Percentiles rank a stretch among this genome's conserved stretches.
Evolutionary conservation across 1,140 invertebrate genomes (phyloP).

Genomic region (Platorchestia sp.): DNA sequence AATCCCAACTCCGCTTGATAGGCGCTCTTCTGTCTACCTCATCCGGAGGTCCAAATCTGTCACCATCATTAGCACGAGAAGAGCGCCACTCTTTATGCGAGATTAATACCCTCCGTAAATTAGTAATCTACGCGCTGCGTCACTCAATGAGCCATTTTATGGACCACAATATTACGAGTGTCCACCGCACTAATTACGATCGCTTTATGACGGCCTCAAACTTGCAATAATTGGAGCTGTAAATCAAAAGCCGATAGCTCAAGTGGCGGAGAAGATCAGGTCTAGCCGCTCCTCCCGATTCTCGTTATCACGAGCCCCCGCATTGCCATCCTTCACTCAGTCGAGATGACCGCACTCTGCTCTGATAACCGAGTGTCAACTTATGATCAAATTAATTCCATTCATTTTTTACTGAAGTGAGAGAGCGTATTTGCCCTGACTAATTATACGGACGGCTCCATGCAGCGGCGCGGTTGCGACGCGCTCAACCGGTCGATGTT

Average conservation of each 20-base stretch:
- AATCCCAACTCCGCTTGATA: no score
- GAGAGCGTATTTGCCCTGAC: not conserved
- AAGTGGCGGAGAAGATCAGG: not conserved
- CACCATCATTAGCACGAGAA: not conserved
- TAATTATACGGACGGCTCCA: not conserved
- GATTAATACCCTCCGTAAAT: not conserved
- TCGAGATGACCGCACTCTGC: slow-evolving; percentile 9
- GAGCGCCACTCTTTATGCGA: not conserved
- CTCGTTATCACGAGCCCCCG: not conserved
- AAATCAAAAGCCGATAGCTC: slow-evolving; percentile 6
- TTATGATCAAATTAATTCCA: slow-evolving; percentile 45
- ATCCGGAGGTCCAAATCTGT: not conserved
- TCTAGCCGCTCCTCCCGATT: no score
- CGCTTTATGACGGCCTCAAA: slow-evolving; percentile 7
- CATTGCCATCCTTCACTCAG: not conserved
- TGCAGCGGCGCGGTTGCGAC: not conserved
- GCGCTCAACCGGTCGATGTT: not conserved
- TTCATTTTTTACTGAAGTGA: slow-evolving; percentile 12
- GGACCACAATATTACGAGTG: not conserved
- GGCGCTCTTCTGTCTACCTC: not conserved
- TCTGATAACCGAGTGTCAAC: slow-evolving; percentile 47
- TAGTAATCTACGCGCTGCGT: not conserved
- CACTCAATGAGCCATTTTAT: slow-evolving; percentile 18
- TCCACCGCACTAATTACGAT: not conserved
- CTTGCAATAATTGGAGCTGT: slow-evolving; percentile 19